Evolutionary conservation across 2,797 vertebrate genomes (phyloP), one percentile per base, ranked within the genome.

Genomic region (Lacerta bilineata): DNA sequence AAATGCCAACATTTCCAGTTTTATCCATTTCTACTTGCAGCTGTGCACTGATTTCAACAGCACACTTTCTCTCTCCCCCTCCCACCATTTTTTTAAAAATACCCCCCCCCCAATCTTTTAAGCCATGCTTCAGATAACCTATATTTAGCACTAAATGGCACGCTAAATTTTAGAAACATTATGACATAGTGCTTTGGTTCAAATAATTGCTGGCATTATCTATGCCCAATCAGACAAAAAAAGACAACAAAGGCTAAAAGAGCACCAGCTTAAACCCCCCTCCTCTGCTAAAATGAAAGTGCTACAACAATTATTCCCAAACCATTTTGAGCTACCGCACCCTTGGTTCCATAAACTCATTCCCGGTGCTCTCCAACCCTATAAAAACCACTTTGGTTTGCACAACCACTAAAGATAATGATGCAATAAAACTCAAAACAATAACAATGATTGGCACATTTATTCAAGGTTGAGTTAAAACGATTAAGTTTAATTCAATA

Each of bases 21-120:
- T 17, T 74, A 64, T 87, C 41, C 50, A 91, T 82, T 46, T 61
- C 64, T 69, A 91, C 55, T 0, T 39, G 33, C 92, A 88, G 83
- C 74, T 87, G 50, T 87, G 74, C 29, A 75, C 17, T 9, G 29
- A 81, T 55, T 81, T 87, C 46, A 43, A 82, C 43, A 6, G 39
- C 36, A n/a, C 69, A 50, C 50, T 13, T 11, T 11, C 66, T 15
- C 66, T 23, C 18, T 64, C 36, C 4, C 9, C 6, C n/a, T 29
- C 50, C 25, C 25, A 15, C 15, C 4, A 4, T 17, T 55, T 72
- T 72, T 79, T 79, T 50, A 39, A 64, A n/a, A 10, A 87, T 41
- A 55, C 11, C 11, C 9, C 50, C 46, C 46, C 46, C 50, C 50
- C 50, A 55, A 75, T 41, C 36, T 39, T 80, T 87, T 87, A 25